Evolutionary conservation across 2,888 invertebrate genomes (phyloP), one percentile per base, ranked within the genome.

Genomic region (Schrankia costaestrigalis): DNA sequence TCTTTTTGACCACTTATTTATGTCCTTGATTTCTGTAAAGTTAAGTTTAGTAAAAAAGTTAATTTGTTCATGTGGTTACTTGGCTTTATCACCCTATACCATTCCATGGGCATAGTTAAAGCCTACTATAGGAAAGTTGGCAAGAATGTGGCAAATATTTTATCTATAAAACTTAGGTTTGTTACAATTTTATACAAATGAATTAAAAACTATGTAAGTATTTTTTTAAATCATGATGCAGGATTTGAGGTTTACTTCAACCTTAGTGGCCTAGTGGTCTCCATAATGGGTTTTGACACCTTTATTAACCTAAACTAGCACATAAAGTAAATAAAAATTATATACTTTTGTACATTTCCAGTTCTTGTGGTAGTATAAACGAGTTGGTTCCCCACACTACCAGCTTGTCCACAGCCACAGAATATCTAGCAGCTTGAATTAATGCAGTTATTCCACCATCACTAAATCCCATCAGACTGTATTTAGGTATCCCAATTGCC

Each of bases 381-480:
- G 96, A 89, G 66, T 94, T 95, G 0, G 92, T 86, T 1, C 95
- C 96, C 92, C 94, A 93, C 7, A 95, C 86, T 0, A 96, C 91
- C 35, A 96, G 74, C 65, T 94, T 95, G 7, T 90, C 82, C 0
- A 97, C 87, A 6, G 77, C 76, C 0, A 91, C 81, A 0, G 93
- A 91, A 74, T 93, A 90, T 38, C 90, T 90, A 1, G 93, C 93
- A 3, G 96, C 93, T n/a, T 95, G 66, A 15, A 97, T 91, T 46
- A 97, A 76, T 9, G 91, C 92, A 0, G 94, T 91, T 24, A 92
- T 93, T 1, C 95, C 97, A 13, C 97, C 97, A 78, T 96, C 96
- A 77, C 95, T 95, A 95, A 97, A 97, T 1, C 97, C 97, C 35
- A 97, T 63, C 6, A 96, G 59, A 0, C 95, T 95, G 74, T 92